Evolutionary conservation across 2,797 vertebrate species (phyloP).

Genomic region (Myoxocephalus aenaeus): DNA sequence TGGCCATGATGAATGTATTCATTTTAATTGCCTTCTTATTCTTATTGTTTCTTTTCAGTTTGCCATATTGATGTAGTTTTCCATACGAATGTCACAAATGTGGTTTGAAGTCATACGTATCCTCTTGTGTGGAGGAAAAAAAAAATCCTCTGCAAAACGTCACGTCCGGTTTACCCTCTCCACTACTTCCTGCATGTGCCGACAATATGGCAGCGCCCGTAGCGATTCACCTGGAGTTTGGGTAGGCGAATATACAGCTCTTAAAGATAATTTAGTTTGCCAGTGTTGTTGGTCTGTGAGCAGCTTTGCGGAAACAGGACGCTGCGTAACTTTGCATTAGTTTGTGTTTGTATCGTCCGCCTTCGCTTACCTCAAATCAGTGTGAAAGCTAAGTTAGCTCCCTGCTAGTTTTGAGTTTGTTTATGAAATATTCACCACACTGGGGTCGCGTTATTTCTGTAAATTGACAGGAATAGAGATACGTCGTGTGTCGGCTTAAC

Average conservation of each 20-base stretch:
- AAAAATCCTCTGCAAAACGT: slow-evolving; percentile 13
- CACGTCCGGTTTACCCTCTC: slow-evolving; percentile 59
- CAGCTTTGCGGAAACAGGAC: rapidly evolving
- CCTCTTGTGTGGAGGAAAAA: not conserved
- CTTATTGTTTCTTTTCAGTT: too few relatives aligned
- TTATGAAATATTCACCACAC: not conserved
- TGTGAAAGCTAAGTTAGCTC: not conserved
- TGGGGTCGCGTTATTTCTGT: not conserved
- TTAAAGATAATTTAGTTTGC: not conserved
- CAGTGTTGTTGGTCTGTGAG: too few relatives aligned
- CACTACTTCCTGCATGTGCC: slow-evolving; percentile 69
- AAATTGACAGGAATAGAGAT: too few relatives aligned
- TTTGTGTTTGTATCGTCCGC: rapidly evolving
- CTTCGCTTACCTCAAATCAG: not conserved
- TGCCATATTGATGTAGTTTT: not conserved
- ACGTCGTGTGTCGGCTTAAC: not conserved
- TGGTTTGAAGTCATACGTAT: not conserved
- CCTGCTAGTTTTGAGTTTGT: slow-evolving; percentile 20
- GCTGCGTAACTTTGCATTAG: rapidly evolving
- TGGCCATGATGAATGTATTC: too few relatives aligned
- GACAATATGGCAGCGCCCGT: slow-evolving; percentile 93
- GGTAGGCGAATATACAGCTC: slow-evolving; percentile 80
- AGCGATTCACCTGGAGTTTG: slow-evolving; percentile 91
- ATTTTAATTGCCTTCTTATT: too few relatives aligned
- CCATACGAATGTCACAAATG: not conserved